phyloP scores from a whole-genome alignment of 2,797 vertebrate species.

The Cacajao melanocephalus region DNA sequence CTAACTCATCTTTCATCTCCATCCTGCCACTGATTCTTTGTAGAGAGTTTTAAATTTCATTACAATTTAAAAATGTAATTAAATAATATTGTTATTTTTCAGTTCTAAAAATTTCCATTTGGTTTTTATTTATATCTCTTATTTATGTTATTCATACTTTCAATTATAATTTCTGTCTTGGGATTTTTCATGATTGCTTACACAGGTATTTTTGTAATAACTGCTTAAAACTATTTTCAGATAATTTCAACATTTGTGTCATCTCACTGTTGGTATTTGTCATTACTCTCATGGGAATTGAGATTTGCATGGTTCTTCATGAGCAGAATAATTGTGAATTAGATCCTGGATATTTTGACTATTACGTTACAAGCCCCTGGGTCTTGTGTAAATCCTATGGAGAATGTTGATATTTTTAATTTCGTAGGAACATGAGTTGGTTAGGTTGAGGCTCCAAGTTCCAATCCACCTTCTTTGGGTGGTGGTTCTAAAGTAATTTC shows the following conservation, averaged over 20 bases:
- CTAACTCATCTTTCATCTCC: not conserved
- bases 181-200: not conserved
- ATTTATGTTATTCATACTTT: not conserved
- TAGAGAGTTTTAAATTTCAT: not conserved
- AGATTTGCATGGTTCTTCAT: not conserved
- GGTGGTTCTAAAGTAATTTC: not conserved
- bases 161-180: not conserved
- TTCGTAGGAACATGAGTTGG: not conserved
- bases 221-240: not conserved
- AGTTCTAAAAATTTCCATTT: not conserved
- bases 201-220: not conserved
- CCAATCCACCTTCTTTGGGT: not conserved
- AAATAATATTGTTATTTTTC: not conserved
- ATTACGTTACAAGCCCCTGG: not conserved
- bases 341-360: not conserved
- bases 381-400: not conserved
- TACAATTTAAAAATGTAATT: not conserved
- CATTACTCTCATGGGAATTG: not conserved
- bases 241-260: constrained; percentile 4
- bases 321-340: not conserved
- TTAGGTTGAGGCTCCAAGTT: not conserved
- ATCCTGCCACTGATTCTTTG: not conserved
- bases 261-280: not conserved
- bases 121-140: not conserved
- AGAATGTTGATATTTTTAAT: not conserved